phyloP scores from a whole-genome alignment of 1,140 invertebrate genomes.

The Coptotermes formosanus region DNA sequence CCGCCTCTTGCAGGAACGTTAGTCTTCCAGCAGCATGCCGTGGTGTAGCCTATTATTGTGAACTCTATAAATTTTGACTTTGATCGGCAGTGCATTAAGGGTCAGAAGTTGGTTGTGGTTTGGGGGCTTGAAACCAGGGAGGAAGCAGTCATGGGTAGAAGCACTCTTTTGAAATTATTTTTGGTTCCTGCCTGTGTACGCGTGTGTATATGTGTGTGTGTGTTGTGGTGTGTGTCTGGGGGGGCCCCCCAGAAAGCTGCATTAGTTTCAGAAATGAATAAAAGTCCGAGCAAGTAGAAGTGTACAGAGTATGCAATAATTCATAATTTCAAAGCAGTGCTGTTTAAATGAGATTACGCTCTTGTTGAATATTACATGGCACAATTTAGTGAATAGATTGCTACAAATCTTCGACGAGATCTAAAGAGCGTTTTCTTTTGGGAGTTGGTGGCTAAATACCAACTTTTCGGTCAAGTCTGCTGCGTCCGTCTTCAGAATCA shows the following conservation, averaged over 20 bases:
- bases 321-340: too few relatives aligned
- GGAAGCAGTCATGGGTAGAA: background rate
- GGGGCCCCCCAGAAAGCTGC: background rate
- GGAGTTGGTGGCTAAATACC: too few relatives aligned
- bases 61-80: constrained; percentile 25
- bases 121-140: background rate
- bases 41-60: constrained; percentile 28
- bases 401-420: too few relatives aligned
- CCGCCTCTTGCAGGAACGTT: constrained; percentile 32
- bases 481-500: too few relatives aligned
- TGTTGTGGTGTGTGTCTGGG: background rate
- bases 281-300: background rate
- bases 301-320: too few relatives aligned
- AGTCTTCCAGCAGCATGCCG: constrained; percentile 23
- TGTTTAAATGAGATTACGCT: too few relatives aligned
- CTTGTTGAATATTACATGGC: too few relatives aligned
- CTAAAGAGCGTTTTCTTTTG: too few relatives aligned
- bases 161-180: constrained; percentile 28
- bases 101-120: constrained; percentile 22
- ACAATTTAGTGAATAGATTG: too few relatives aligned
- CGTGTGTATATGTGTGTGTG: constrained; percentile 32
- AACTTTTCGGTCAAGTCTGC: too few relatives aligned
- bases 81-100: constrained; percentile 1
- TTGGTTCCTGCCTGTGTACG: background rate
- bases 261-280: background rate